These are phyloP conservation scores for Nothoprocta perdicaria DNA, from an alignment of 2,113 vertebrate genomes.

Conservation along the genomic window DNA sequence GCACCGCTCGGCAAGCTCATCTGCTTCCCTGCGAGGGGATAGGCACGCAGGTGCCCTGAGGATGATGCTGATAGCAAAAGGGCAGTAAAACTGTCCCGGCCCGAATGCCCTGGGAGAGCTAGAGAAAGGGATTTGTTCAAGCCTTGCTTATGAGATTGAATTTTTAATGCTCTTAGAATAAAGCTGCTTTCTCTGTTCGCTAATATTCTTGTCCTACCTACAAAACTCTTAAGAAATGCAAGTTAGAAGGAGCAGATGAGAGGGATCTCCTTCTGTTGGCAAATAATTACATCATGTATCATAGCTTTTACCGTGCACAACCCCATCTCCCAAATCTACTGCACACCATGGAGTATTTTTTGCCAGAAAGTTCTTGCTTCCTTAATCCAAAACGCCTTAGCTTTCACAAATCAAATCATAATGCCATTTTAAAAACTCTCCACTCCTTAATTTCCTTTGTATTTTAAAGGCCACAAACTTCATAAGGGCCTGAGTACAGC, in stretches of 20 bases:
- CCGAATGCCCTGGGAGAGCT: background rate
- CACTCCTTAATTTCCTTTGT: background rate
- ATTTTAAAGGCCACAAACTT: background rate
- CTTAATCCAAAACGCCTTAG: background rate
- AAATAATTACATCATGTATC: background rate
- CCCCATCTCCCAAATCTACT: background rate
- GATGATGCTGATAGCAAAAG: background rate
- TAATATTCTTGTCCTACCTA: background rate
- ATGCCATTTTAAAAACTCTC: background rate
- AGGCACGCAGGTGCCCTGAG: background rate
- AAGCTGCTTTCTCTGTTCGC: background rate
- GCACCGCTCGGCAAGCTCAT: background rate
- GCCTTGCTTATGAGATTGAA: background rate
- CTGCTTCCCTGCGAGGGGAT: background rate
- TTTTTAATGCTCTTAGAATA: background rate
- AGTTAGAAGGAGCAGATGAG: background rate
- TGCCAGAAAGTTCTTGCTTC: background rate
- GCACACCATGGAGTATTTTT: background rate
- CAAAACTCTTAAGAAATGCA: background rate
- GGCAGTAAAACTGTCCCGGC: background rate
- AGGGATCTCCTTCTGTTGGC: background rate
- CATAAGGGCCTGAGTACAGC: background rate
- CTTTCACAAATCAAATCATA: background rate
- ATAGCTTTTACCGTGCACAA: background rate
- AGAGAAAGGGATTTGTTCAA: background rate